Evolutionary conservation across 2,888 invertebrate genomes (phyloP), one percentile per base, ranked within the genome.

Genomic region (Strigamia crassipes): DNA sequence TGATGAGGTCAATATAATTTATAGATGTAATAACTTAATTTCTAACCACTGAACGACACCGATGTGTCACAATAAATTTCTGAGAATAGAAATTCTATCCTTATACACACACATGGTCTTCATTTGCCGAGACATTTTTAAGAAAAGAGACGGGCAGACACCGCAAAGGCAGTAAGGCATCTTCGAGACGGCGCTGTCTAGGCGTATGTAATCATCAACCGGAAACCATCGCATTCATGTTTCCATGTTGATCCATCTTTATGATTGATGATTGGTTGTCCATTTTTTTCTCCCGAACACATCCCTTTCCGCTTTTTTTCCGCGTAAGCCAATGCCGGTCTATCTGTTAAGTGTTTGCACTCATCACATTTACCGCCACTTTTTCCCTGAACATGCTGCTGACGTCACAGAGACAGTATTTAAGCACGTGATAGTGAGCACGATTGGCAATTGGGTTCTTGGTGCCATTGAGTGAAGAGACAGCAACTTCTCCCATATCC

Each of bases 21-120:
- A 51, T 51, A 51, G 51, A 2, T n/a, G 56, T 1, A 18, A 18
- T 6, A 56, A 56, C n/a, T 56, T 18, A 56, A 56, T 18, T 18
- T 46, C 18, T 56, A 21, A 56, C 31, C 73, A n/a, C 73, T 23
- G n/a, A 73, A 73, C 27, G 73, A 73, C 27, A 31, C 15, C 8
- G 73, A 31, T 10, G 27, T 73, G 73, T 73, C 73, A 73, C 73
- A 73, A 73, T 73, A 73, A 27, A 73, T 73, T 73, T 73, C 73
- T 73, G 27, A 73, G 73, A 73, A 73, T 73, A 73, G 73, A 73
- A 73, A 73, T 73, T 15, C 73, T 73, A 73, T 73, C 73, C 73
- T 73, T 73, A 27, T 3, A 73, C 73, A 73, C 73, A 73, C 23
- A 73, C 73, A 73, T 66, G 21, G 1, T 21, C 61, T 6, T 73